phyloP scores from a whole-genome alignment of 2,113 vertebrate species.

The Callopanchax toddi region DNA sequence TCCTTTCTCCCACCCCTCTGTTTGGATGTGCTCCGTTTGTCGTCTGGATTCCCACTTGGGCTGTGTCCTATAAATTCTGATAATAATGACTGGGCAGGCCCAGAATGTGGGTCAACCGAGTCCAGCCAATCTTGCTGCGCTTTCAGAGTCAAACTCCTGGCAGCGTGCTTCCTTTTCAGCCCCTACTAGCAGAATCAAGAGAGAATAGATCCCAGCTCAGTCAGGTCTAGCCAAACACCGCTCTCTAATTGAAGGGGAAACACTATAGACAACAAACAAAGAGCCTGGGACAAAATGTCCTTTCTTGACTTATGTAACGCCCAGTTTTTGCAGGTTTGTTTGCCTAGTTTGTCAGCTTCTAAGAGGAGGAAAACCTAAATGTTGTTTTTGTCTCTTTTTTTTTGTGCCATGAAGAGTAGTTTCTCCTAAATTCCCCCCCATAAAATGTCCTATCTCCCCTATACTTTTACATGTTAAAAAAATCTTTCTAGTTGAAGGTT shows the following conservation, averaged over 20 bases:
- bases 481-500: too few relatives aligned
- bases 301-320: conserved; percentile 66
- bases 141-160: conserved; percentile 79
- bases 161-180: conserved; percentile 73
- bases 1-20: conserved; percentile 45
- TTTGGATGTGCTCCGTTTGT: conserved; percentile 33
- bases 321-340: conserved; percentile 43
- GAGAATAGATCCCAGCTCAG: conserved; percentile 61
- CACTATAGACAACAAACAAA: conserved; percentile 68
- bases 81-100: conserved; percentile 65
- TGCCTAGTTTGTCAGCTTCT: conserved; percentile 39
- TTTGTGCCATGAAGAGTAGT: too few relatives aligned
- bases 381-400: conserved; percentile 18
- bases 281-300: conserved; percentile 59
- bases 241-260: conserved; percentile 69
- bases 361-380: conserved; percentile 44
- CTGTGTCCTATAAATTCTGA: conserved; percentile 55
- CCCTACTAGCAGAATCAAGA: conserved; percentile 74
- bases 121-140: conserved; percentile 82
- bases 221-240: conserved; percentile 53
- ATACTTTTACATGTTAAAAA: too few relatives aligned
- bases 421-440: neutral
- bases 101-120: conserved; percentile 82
- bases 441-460: too few relatives aligned
- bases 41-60: conserved; percentile 42